Conservation (phyloP, 2,113 vertebrate species). For the Mustelus asterias region DNA sequence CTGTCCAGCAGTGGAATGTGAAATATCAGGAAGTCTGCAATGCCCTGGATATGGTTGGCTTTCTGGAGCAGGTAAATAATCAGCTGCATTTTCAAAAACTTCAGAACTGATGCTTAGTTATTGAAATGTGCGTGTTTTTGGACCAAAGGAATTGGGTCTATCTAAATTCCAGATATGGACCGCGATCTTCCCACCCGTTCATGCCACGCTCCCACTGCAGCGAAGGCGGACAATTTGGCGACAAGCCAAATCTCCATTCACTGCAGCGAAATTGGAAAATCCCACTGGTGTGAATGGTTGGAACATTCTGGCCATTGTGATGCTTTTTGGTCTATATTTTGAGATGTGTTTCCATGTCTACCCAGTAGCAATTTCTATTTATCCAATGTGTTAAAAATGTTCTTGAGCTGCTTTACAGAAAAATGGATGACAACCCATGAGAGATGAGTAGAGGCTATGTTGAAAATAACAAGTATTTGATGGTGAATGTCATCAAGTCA, state of each 20-base stretch:
- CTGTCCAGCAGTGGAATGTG: conserved; percentile 50
- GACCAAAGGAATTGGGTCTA: neutral
- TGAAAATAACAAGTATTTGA: neutral
- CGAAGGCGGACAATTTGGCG: too few species aligned
- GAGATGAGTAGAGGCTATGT: neutral
- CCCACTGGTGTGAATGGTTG: too few species aligned
- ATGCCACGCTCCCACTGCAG: too few species aligned
- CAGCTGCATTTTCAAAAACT: neutral
- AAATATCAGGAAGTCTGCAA: conserved; percentile 61
- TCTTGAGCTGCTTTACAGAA: neutral
- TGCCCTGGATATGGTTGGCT: conserved; percentile 68
- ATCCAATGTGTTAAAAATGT: neutral
- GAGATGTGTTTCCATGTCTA: neutral
- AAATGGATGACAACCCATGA: neutral
- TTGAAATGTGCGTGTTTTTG: neutral
- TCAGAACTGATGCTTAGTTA: neutral
- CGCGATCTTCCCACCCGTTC: too few species aligned
- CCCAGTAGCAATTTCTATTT: neutral
- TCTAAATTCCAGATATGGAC: neutral
- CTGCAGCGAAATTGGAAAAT: too few species aligned
- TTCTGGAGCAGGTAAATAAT: conserved; percentile 63
- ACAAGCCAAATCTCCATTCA: too few species aligned
- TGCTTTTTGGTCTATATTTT: neutral
- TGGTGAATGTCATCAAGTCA: too few species aligned
- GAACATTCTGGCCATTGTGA: neutral